Conservation (phyloP, 2,888 invertebrate genomes). For the Cerastoderma edule region DNA sequence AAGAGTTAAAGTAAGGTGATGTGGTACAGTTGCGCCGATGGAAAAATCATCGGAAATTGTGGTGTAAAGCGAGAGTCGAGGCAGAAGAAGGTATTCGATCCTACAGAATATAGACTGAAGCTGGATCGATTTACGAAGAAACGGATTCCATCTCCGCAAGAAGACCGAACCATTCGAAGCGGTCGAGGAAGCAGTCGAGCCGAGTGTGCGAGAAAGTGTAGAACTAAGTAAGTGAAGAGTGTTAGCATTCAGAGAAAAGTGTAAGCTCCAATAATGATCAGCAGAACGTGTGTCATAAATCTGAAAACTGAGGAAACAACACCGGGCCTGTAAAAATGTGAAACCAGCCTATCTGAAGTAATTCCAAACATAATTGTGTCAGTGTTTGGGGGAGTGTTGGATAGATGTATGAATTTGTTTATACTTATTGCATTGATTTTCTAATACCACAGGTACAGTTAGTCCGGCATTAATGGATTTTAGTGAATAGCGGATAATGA, state of each 20-base stretch:
- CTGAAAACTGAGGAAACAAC: neutral
- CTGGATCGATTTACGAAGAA: constrained; percentile 8
- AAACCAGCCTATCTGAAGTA: constrained; percentile 17
- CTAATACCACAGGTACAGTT: too few species aligned
- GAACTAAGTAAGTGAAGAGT: constrained; percentile 2
- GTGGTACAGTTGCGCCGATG: neutral
- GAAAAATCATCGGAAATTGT: neutral
- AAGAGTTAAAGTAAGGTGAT: neutral
- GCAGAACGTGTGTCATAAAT: neutral
- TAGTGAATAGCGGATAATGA: too few species aligned
- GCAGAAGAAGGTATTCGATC: constrained; percentile 21
- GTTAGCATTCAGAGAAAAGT: constrained; percentile 3
- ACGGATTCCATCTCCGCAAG: neutral
- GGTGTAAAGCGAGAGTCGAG: constrained; percentile 16
- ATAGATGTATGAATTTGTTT: too few species aligned
- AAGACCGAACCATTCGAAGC: constrained; percentile 14
- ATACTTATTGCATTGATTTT: too few species aligned
- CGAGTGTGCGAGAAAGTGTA: neutral
- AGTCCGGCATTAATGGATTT: too few species aligned
- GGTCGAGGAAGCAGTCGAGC: constrained; percentile 9
- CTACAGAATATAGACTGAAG: constrained; percentile 22
- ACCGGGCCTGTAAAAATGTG: neutral
- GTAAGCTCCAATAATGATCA: constrained; percentile 10
- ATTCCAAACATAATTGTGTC: constrained; percentile 20
- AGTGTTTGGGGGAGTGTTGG: too few species aligned